Evolutionary conservation across 2,113 vertebrate genomes (phyloP), one percentile per base, ranked within the genome.

Genomic region (Aphelocoma coerulescens): DNA sequence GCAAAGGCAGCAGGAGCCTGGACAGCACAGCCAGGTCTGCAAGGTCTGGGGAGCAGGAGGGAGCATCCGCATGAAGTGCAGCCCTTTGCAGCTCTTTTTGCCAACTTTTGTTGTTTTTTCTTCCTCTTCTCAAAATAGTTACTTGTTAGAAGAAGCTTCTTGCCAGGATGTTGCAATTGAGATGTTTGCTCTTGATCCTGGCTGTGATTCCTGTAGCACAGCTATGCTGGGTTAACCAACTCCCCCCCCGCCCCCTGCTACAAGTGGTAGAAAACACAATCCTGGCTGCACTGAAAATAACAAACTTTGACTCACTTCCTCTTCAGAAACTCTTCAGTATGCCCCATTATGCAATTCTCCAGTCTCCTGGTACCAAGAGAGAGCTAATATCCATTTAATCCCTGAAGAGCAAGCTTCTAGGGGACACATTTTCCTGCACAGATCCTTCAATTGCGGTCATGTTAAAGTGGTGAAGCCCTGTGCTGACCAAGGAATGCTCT

Each of bases 111-210:
- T 66, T 92, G 63, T 59, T 89, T 91, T 71, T 93, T 44, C 4
- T 84, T 92, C 76, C 85, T 96, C 67, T 88, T 87, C 90, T 78
- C 90, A 91, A 86, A 89, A 92, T 89, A 94, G 66, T 49, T 78
- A 71, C 83, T 95, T 94, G 58, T 85, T 85, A 91, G 83, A 94
- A 97, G 92, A 95, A 93, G 81, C 54, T 77, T 85, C 91, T 75
- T 90, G 86, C 91, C 83, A 89, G 77, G 73, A 92, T 96, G 96
- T 97, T 0, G 75, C 96, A 97, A 92, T 5, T 57, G 33, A 85
- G 89, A 83, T 10, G 54, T 92, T 96, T 94, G 89, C 67, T 95
- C 86, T 90, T 79, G 66, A 89, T 95, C 23, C 81, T 95, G 88
- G 88, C 89, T 95, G 71, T 32, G 35, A 59, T 91, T 85, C 55